Evolutionary conservation across 2,797 vertebrate genomes (phyloP), one percentile per base, ranked within the genome.

Genomic region (Spea hammondii): DNA sequence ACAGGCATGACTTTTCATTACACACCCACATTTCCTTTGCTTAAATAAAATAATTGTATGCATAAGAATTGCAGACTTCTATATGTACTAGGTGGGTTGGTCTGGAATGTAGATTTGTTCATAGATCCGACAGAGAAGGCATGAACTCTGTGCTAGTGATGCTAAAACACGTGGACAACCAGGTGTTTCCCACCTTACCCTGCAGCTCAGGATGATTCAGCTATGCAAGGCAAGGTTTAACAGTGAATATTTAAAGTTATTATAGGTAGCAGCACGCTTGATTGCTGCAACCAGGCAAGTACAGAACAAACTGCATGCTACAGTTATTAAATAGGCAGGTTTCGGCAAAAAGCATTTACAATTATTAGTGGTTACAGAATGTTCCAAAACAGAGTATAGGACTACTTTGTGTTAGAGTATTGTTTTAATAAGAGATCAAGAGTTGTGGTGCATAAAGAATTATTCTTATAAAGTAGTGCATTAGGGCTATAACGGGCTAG

Each of bases 171-270:
- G 6, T 44, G 44, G 60, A 72, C 68, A 4, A 32, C 51, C 76
- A 71, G 47, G 62, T 54, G 44, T 78, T 65, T 55, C 49, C 32
- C 59, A 47, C 76, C 66, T 77, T 62, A 48, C 76, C 68, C 57
- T 65, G n/a, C 68, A 71, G 60, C 59, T 10, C n/a, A 64, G n/a
- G 8, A 48, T 77, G 48, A 77, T 57, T 77, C 67, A 77, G 14
- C n/a, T 49, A 12, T 59, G 32, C 4, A 5, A 57, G 4, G 10
- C 55, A 8, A 76, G 62, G 64, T 54, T 55, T 49, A 62, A 44
- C 50, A 44, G 57, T 50, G 65, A 70, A 64, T 48, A 62, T 77
- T 51, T 10, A 69, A 10, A 3, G 65, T 66, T 48, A 66, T 11
- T 17, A 12, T 10, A 66, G 12, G 7, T 66, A 47, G 2, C 14